A percentile compares a stretch with the other conserved stretches of the same genome.
Evolutionary conservation across 2,113 vertebrate genomes (phyloP).

Genomic region (Trematomus loennbergii): DNA sequence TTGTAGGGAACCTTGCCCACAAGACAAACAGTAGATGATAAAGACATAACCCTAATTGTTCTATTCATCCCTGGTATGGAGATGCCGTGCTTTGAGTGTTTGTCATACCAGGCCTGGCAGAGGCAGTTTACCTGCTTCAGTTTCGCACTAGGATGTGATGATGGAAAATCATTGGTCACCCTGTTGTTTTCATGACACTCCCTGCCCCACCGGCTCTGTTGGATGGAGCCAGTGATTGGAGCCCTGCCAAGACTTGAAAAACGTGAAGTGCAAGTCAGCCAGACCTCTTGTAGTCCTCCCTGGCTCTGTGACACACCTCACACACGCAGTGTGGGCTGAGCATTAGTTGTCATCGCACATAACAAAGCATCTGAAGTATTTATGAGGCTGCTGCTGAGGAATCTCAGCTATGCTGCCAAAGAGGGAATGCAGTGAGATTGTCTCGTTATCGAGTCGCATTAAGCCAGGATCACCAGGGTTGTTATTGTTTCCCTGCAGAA

Average conservation of each 20-base stretch:
- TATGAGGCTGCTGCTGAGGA: constrained; percentile 58
- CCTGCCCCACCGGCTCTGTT: constrained; percentile 20
- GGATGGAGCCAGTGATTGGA: constrained; percentile 55
- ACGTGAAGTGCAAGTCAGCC: constrained; percentile 75
- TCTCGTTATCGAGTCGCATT: constrained; percentile 12
- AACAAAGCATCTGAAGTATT: constrained; percentile 68
- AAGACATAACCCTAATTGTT: not conserved
- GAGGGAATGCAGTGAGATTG: constrained; percentile 17
- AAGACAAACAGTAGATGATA: not conserved
- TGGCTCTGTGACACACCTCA: constrained; percentile 60
- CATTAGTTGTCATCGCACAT: constrained; percentile 37
- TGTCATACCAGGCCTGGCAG: not conserved
- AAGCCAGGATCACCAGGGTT: not conserved
- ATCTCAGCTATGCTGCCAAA: constrained; percentile 67
- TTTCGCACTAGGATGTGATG: constrained; percentile 5
- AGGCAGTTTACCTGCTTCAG: not conserved
- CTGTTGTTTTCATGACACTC: constrained; percentile 27
- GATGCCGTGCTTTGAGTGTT: not conserved
- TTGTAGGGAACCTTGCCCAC: not conserved
- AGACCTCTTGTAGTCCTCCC: constrained; percentile 63
- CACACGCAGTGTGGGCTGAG: constrained; percentile 34
- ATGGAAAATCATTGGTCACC: constrained; percentile 32
- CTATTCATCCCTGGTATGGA: not conserved
- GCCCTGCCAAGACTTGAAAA: constrained; percentile 74
- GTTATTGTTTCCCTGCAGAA: constrained; percentile 2